A percentile compares a stretch with the other conserved stretches of the same genome.
phyloP scores from a whole-genome alignment of 92 coral and sea anemone species.

The Meandrina meandrites region DNA sequence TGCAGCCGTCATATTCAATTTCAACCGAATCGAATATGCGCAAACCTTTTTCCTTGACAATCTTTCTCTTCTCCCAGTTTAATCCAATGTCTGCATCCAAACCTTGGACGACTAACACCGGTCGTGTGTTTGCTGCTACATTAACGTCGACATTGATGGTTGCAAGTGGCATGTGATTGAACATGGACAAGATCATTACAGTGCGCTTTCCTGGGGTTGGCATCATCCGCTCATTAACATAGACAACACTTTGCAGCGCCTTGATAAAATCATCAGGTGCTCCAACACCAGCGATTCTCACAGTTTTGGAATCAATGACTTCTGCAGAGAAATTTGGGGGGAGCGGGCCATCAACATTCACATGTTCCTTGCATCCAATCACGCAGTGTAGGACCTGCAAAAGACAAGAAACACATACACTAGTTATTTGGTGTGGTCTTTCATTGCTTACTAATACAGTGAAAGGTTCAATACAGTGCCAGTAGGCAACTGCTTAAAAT shows the following conservation, averaged over 20 bases:
- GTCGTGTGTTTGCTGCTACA: slow-evolving; percentile 67
- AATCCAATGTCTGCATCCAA: slow-evolving; percentile 42
- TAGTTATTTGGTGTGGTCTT: not conserved
- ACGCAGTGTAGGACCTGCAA: slow-evolving; percentile 77
- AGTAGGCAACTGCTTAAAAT: not conserved
- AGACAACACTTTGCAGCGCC: slow-evolving; percentile 72
- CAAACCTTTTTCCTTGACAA: slow-evolving; percentile 68
- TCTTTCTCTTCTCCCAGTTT: slow-evolving; percentile 52
- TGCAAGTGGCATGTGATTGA: slow-evolving; percentile 50
- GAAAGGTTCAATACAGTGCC: not conserved
- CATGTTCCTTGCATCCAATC: slow-evolving; percentile 86
- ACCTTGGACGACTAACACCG: slow-evolving; percentile 66
- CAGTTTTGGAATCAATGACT: slow-evolving; percentile 47
- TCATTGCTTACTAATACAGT: no score
- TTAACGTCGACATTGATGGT: slow-evolving; percentile 48
- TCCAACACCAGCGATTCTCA: slow-evolving; percentile 80
- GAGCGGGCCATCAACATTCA: slow-evolving; percentile 70
- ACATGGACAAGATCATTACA: slow-evolving; percentile 56
- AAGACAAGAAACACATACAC: not conserved
- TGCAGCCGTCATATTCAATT: slow-evolving; percentile 64
- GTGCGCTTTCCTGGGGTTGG: slow-evolving; percentile 89
- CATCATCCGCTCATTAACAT: slow-evolving; percentile 79
- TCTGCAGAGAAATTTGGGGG: slow-evolving; percentile 77
- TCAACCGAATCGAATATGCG: slow-evolving; percentile 65
- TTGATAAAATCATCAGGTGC: slow-evolving; percentile 74